These are phyloP conservation scores for Ictalurus furcatus DNA, from an alignment of 2,113 vertebrate species.

Conservation along the genomic window DNA sequence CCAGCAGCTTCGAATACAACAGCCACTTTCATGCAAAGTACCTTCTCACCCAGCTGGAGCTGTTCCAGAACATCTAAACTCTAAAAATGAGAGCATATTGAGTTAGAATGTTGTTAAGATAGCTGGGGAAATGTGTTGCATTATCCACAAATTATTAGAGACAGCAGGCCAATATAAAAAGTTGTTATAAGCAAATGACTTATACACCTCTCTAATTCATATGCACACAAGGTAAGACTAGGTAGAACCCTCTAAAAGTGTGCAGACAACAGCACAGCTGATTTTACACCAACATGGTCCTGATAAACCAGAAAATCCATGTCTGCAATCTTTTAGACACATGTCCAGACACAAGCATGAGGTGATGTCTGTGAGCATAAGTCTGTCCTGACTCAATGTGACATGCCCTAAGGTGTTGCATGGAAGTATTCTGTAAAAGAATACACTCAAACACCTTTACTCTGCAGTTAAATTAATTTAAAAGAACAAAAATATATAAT, in stretches of 20 bases:
- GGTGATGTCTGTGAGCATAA: constrained; percentile 34
- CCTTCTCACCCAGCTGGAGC: not conserved
- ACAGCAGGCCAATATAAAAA: constrained; percentile 37
- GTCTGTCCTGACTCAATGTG: constrained; percentile 24
- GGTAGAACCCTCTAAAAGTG: not conserved
- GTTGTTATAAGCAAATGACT: constrained; percentile 28
- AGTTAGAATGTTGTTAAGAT: not conserved
- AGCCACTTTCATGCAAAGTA: constrained; percentile 43
- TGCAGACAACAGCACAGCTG: not conserved
- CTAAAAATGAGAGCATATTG: not conserved
- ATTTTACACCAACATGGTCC: constrained; percentile 12
- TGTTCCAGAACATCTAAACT: not conserved
- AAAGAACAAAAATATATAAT: not conserved
- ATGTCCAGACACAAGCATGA: constrained; percentile 1
- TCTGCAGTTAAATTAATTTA: not conserved
- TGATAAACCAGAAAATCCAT: constrained; percentile 16
- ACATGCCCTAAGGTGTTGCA: not conserved
- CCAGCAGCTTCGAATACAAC: constrained; percentile 37
- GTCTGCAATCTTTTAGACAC: constrained; percentile 32
- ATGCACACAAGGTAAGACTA: not conserved
- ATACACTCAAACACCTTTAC: not conserved
- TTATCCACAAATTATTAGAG: constrained; percentile 23
- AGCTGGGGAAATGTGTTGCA: not conserved
- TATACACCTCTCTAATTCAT: not conserved
- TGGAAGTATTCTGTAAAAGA: not conserved